A percentile compares a stretch with the other conserved stretches of the same genome.
Evolutionary conservation across 30 jellyfish, hydroid and myxozoan genomes (phyloP).

Genomic region (Mastigias papua): DNA sequence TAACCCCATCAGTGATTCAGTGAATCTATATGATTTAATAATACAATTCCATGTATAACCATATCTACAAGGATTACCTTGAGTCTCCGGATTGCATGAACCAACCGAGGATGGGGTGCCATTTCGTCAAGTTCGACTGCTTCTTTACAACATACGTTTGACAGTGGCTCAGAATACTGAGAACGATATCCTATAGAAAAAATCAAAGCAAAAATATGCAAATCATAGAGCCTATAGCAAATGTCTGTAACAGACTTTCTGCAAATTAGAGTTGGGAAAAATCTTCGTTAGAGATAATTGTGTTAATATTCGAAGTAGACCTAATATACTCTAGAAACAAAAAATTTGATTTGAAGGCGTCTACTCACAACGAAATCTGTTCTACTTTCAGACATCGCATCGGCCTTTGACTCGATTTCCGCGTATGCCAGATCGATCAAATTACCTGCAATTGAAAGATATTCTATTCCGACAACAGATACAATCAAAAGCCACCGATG

Average conservation of each 20-base stretch:
- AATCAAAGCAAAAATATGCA: not conserved
- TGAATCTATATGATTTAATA: no score
- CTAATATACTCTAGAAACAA: no score
- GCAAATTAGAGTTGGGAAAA: no score
- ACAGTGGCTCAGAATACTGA: slow-evolving; percentile 75
- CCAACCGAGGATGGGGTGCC: slow-evolving; percentile 99
- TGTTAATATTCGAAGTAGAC: no score
- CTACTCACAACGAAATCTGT: slow-evolving; percentile 37
- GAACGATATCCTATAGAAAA: slow-evolving; percentile 57
- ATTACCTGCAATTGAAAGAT: slow-evolving; percentile 23
- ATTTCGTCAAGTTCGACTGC: slow-evolving; percentile 83
- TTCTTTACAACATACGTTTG: slow-evolving; percentile 81
- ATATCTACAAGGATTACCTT: slow-evolving; percentile 67
- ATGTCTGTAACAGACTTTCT: no score
- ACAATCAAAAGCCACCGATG: not conserved
- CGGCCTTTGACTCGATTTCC: slow-evolving; percentile 25
- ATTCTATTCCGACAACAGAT: not conserved
- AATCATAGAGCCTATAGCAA: no score
- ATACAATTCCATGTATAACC: no score
- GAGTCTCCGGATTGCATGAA: slow-evolving; percentile 60
- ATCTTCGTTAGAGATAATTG: no score
- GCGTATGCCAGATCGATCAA: slow-evolving; percentile 15
- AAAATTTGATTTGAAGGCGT: no score
- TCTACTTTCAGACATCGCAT: not conserved
- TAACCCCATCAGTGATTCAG: no score